Percentiles rank a stretch among this genome's conserved stretches.
Evolutionary conservation across 2,888 invertebrate genomes (phyloP).

Genomic region (Blastobasis lacticolella): DNA sequence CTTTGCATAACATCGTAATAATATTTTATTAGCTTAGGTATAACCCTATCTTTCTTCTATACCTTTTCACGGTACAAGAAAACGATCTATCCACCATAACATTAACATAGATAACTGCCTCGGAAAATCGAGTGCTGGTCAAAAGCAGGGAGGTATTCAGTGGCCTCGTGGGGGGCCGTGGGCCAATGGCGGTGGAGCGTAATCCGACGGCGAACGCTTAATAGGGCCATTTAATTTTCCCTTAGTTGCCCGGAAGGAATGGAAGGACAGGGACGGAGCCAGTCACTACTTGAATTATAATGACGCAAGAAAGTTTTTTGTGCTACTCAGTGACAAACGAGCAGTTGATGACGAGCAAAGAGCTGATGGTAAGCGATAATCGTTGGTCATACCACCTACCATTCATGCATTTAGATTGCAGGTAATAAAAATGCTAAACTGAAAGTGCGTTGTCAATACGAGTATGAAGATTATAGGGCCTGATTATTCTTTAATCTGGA

Average conservation of each 20-base stretch:
- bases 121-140: neutral
- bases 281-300: neutral
- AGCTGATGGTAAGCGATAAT: too few species aligned
- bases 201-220: slow-evolving; percentile 33
- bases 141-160: neutral
- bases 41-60: too few species aligned
- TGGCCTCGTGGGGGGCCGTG: neutral
- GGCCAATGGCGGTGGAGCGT: slow-evolving; percentile 10
- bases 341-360: too few species aligned
- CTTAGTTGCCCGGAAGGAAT: slow-evolving; percentile 37
- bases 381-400: too few species aligned
- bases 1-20: too few species aligned
- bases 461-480: too few species aligned
- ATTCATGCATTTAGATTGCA: too few species aligned
- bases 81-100: neutral
- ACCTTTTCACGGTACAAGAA: too few species aligned
- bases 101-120: slow-evolving; percentile 1
- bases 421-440: neutral
- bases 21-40: too few species aligned
- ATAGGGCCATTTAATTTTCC: slow-evolving; percentile 60
- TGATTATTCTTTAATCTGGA: too few species aligned
- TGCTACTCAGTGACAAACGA: too few species aligned
- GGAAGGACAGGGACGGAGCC: slow-evolving; percentile 15
- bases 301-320: neutral
- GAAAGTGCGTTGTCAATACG: too few species aligned